Percentiles rank a stretch among this genome's conserved stretches.
Evolutionary conservation across 2,888 invertebrate genomes (phyloP).

Genomic region (Alitta virens): DNA sequence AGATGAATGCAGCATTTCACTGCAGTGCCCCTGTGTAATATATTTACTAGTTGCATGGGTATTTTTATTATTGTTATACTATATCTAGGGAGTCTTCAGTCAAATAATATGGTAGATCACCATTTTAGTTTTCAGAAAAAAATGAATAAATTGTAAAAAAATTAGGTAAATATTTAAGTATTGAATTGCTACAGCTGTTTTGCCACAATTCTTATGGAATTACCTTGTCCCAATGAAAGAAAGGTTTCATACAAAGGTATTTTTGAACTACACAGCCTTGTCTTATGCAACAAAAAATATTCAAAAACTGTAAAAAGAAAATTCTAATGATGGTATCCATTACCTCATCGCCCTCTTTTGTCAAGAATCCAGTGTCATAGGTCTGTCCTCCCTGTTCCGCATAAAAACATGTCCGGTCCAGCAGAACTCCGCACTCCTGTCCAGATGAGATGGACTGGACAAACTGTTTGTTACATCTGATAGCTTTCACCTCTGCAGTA

Average conservation of each 20-base stretch:
- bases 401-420: slow-evolving; percentile 93
- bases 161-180: too few relatives aligned
- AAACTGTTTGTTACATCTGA: slow-evolving; percentile 79
- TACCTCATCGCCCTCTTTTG: slow-evolving; percentile 68
- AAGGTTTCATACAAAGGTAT: neutral
- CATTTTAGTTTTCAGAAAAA: too few relatives aligned
- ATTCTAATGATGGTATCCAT: too few relatives aligned
- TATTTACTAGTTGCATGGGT: too few relatives aligned
- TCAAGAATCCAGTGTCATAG: slow-evolving; percentile 79
- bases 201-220: too few relatives aligned
- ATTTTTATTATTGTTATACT: too few relatives aligned
- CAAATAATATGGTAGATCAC: too few relatives aligned
- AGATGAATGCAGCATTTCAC: too few relatives aligned
- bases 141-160: too few relatives aligned
- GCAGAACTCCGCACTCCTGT: slow-evolving; percentile 80
- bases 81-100: too few relatives aligned
- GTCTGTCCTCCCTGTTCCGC: slow-evolving; percentile 99
- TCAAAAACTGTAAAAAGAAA: slow-evolving; percentile 6
- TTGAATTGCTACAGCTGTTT: too few relatives aligned
- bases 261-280: neutral
- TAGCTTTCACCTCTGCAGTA: slow-evolving; percentile 75
- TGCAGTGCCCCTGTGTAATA: too few relatives aligned
- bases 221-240: neutral
- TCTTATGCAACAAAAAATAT: neutral
- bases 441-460: slow-evolving; percentile 77